Evolutionary conservation across 2,888 invertebrate genomes (phyloP).

Genomic region (Aelia acuminata): DNA sequence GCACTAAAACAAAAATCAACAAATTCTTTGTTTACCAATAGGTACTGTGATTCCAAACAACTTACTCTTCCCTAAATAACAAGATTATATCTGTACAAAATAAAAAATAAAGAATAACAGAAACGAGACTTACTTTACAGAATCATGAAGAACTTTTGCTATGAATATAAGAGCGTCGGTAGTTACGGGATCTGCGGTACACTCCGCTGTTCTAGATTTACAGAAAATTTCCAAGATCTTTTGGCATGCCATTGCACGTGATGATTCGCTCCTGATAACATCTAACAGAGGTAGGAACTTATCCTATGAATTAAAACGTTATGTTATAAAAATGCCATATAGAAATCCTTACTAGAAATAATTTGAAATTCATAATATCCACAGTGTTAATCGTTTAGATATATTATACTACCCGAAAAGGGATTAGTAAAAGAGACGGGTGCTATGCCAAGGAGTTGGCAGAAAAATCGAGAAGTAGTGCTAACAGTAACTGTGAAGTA

Average conservation of each 20-base stretch:
- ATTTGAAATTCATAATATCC: too few relatives aligned
- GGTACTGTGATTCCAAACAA: too few relatives aligned
- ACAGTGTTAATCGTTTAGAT: too few relatives aligned
- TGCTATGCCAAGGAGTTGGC: too few relatives aligned
- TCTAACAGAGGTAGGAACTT: conserved; percentile 92
- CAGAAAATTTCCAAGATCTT: conserved; percentile 75
- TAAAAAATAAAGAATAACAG: background rate
- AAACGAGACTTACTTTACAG: conserved; percentile 79
- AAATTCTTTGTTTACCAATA: too few relatives aligned
- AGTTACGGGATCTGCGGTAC: conserved; percentile 87
- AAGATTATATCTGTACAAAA: conserved; percentile 50
- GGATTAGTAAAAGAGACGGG: too few relatives aligned
- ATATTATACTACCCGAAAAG: too few relatives aligned
- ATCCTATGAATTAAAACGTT: conserved; percentile 74
- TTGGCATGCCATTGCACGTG: conserved; percentile 88
- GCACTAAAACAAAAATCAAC: conserved; percentile 76
- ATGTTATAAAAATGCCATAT: conserved; percentile 24
- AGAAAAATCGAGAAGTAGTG: too few relatives aligned
- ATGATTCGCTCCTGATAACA: conserved; percentile 87
- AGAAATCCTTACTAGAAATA: too few relatives aligned
- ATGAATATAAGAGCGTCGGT: conserved; percentile 91
- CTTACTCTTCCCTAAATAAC: too few relatives aligned
- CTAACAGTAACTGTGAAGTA: too few relatives aligned
- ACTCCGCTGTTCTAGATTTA: conserved; percentile 69
- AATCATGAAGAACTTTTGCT: conserved; percentile 91